A percentile compares a stretch with the other conserved stretches of the same genome.
phyloP scores from a whole-genome alignment of 1,140 invertebrate species.

The Plectrocnemia conspersa region DNA sequence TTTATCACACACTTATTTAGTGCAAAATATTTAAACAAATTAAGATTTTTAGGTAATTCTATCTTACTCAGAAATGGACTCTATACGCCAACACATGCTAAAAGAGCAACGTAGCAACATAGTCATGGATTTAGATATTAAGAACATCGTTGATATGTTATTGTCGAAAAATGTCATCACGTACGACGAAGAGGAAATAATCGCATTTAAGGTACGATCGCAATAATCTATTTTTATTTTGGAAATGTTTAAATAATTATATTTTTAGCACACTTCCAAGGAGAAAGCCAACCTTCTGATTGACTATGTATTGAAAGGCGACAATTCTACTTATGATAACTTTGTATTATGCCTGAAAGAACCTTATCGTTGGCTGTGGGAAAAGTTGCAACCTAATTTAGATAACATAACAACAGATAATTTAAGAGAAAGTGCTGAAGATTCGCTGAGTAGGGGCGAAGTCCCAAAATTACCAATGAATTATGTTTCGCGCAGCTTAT shows the following conservation, averaged over 20 bases:
- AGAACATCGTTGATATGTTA: constrained; percentile 42
- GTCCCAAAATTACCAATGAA: constrained; percentile 51
- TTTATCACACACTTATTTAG: no score
- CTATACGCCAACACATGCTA: constrained; percentile 39
- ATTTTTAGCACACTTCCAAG: constrained; percentile 39
- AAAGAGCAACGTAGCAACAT: constrained; percentile 42
- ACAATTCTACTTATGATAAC: constrained; percentile 38
- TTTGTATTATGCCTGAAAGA: constrained; percentile 49
- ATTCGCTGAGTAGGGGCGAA: constrained; percentile 48
- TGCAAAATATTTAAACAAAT: no score
- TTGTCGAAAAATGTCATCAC: constrained; percentile 41
- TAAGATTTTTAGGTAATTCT: no score
- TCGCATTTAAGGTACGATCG: constrained; percentile 39
- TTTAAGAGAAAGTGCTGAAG: constrained; percentile 45
- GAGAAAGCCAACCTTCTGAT: constrained; percentile 43
- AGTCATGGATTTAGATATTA: constrained; percentile 44
- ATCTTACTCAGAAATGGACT: constrained; percentile 45
- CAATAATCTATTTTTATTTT: not conserved
- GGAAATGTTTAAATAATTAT: constrained; percentile 39
- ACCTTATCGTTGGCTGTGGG: constrained; percentile 51
- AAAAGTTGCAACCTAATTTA: constrained; percentile 42
- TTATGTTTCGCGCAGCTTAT: constrained; percentile 44
- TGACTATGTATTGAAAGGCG: constrained; percentile 40
- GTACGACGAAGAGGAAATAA: constrained; percentile 39
- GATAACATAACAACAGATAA: constrained; percentile 36